Evolutionary conservation across 2,113 vertebrate genomes (phyloP), one percentile per base, ranked within the genome.

Genomic region (Melanostigma gelatinosum): DNA sequence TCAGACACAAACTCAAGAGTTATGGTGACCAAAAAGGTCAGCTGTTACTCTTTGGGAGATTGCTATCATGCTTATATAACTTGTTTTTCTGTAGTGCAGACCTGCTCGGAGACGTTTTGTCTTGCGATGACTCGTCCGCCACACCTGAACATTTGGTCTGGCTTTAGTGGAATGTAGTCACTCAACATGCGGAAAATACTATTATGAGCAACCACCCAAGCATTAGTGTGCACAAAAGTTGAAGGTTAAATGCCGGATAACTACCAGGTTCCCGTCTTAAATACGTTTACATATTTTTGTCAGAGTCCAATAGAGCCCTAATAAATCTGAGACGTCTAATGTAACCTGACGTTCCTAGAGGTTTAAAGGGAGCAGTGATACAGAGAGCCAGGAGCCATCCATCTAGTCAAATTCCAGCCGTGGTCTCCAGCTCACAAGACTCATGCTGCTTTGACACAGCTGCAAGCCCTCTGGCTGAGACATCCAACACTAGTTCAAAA

Each of bases 341-440:
- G 24, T 9, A 66, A 42, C 57, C 50, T 11, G 54, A 10, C 29
- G 24, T 58, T 72, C 15, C 38, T 1, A 24, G n/a, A 44, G 57
- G 22, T 29, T 52, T 44, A 29, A 15, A 57, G 27, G 29, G 20
- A 34, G 58, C 64, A 20, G 69, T 20, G 64, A 36, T 8, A 38
- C 4, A 0, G 0, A 77, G 77, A 68, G 72, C 38, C 54, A 75
- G 44, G 57, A 65, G 20, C 64, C 50, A 73, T 65, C 46, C 13
- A 20, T 58, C 75, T 36, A 11, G 67, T 75, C 36, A 72, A 61
- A 82, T 72, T 85, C 68, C 79, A 72, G 20, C 61, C 29, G 40
- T 0, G 8, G 16, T 36, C 38, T 79, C 9, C 72, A 42, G 24
- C 54, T 72, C 57, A 60, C 66, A 83, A 67, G 61, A 76, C 62